These are phyloP conservation scores for Barbus barbus DNA, from an alignment of 2,113 vertebrate species.

Conservation along the genomic window DNA sequence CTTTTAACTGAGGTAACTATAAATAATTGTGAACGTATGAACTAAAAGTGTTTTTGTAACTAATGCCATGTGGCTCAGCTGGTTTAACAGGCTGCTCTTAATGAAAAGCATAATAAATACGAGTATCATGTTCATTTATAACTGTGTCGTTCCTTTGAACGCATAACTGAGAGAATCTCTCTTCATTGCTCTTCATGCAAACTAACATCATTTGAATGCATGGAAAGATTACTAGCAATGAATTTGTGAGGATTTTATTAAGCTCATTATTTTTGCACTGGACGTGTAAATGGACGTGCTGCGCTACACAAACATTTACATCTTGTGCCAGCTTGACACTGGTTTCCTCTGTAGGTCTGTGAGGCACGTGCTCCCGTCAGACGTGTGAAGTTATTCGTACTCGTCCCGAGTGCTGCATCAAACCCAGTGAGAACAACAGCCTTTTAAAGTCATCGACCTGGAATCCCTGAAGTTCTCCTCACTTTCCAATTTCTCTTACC, in stretches of 20 bases:
- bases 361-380: background rate
- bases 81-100: background rate
- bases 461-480: background rate
- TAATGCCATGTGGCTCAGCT: background rate
- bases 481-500: conserved; percentile 37
- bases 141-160: background rate
- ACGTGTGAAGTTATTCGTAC: too few relatives aligned
- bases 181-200: background rate
- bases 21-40: background rate
- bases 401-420: background rate
- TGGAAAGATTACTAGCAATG: background rate
- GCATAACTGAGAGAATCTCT: background rate
- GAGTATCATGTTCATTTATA: background rate
- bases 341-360: background rate
- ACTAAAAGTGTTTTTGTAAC: background rate
- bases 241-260: background rate
- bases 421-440: background rate
- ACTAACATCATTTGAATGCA: background rate
- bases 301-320: background rate
- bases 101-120: conserved; percentile 5
- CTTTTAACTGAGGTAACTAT: background rate
- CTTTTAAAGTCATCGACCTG: conserved; percentile 28
- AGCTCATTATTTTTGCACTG: background rate
- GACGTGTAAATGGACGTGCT: background rate
- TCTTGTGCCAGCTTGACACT: background rate